Base-by-base conservation (phyloP, 2,888 invertebrate species). In the Lasius fuliginosus region DNA sequence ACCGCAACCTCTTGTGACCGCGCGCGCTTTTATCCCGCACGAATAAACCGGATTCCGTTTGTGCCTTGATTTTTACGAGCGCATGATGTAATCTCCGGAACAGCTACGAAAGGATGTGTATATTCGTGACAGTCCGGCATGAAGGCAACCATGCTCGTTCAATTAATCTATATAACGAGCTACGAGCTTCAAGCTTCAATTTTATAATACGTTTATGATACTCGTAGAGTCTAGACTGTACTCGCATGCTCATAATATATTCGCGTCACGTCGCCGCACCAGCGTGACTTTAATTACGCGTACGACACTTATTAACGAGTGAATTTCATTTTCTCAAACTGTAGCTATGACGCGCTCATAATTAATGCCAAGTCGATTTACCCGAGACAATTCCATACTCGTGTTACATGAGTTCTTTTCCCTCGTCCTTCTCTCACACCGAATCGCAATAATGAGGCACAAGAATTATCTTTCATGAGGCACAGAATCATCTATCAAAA, bases 241-340 rank as follows among this genome's bases (percentile, higher is more conserved):
- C 40, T 58, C 46, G 49, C 36, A 71, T 46, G 23, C 36, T 60
- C 46, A 30, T 81, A 60, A 81, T 62, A 36, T 73, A 81, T 71
- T 81, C 79, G 73, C 12, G 60, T 62, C 79, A 81, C 79, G 36
- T 73, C 46, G 79, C 33, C 46, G 36, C 60, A 33, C 12, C 46
- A 27, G 77, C 68, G 15, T 68, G 58, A 73, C 73, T 81, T 81
- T 81, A 81, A 81, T 81, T 81, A 81, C 60, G 62, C 71, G 58
- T 81, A 60, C 79, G 73, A 71, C 60, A 81, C 73, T 81, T 73
- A 81, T 81, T 81, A 81, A 81, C 60, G 60, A 77, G 71, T 73
- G 46, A 81, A 81, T 73, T 79, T 79, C 71, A 79, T 79, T 81
- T 73, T 23, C 73, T 27, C 79, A 12, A 23, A 46, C 58, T 69